phyloP scores from a whole-genome alignment of 2,113 vertebrate species.

The Aythya baeri region DNA sequence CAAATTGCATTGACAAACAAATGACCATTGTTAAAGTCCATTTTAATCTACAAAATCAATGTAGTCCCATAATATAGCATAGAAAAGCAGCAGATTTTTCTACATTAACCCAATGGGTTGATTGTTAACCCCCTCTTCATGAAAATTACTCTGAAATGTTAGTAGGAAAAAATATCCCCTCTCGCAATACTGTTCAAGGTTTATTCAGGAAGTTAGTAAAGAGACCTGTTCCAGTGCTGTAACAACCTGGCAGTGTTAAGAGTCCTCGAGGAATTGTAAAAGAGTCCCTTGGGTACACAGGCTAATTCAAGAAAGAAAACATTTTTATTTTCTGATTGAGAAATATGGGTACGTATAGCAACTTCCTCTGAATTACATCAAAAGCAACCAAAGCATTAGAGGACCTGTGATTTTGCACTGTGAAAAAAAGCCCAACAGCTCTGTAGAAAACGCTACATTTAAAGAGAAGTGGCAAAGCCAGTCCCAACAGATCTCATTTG shows the following conservation, averaged over 20 bases:
- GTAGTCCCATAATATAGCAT: neutral
- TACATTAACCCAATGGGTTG: neutral
- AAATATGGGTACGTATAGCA: neutral
- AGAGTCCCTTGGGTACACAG: neutral
- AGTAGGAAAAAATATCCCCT: neutral
- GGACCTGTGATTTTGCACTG: neutral
- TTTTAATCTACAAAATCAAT: neutral
- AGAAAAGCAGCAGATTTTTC: neutral
- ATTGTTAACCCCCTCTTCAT: neutral
- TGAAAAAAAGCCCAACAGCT: neutral
- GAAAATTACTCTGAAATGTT: neutral
- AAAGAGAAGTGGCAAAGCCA: neutral
- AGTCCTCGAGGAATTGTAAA: constrained; percentile 11
- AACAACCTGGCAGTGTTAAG: constrained; percentile 26
- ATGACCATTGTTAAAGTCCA: neutral
- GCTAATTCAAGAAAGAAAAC: constrained; percentile 8
- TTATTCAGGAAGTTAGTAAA: neutral
- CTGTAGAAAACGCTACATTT: neutral
- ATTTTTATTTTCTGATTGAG: neutral
- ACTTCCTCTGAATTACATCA: neutral
- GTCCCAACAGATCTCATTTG: neutral
- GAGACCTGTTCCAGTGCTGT: constrained; percentile 26
- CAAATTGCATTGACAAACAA: neutral
- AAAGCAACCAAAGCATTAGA: neutral
- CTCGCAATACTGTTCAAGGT: neutral